A percentile compares a stretch with the other conserved stretches of the same genome.
Conservation (phyloP, 2,797 vertebrate species). For the Carduelis carduelis region DNA sequence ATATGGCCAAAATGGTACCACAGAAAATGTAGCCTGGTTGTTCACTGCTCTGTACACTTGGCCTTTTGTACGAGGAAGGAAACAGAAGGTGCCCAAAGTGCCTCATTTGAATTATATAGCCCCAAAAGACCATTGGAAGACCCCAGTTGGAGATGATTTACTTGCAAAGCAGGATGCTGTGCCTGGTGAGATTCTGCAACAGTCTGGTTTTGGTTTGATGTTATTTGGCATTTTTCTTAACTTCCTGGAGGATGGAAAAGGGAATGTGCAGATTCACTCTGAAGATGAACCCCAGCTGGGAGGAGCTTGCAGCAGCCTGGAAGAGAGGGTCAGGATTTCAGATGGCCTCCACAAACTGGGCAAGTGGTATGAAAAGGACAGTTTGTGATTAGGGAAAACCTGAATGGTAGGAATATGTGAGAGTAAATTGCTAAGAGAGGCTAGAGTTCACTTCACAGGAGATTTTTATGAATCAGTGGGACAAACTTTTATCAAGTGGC, state of each 20-base stretch:
- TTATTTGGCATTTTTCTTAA: neutral
- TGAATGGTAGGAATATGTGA: neutral
- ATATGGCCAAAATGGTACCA: neutral
- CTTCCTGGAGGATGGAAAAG: neutral
- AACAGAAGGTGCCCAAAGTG: neutral
- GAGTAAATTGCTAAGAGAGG: neutral
- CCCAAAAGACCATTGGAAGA: neutral
- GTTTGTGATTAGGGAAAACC: neutral
- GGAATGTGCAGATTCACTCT: neutral
- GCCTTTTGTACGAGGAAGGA: neutral
- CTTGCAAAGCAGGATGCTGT: rapidly evolving
- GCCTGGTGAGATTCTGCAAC: neutral
- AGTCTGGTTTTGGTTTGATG: neutral
- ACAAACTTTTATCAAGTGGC: neutral
- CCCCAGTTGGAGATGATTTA: neutral
- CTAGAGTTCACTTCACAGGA: neutral
- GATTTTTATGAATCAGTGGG: neutral
- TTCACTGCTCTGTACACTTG: neutral
- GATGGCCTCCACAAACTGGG: neutral
- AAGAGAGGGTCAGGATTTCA: neutral
- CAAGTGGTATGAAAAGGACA: neutral
- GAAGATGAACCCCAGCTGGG: neutral
- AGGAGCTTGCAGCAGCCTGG: neutral
- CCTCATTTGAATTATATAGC: neutral
- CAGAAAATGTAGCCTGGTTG: neutral